These are phyloP conservation scores for Molossus alvarezi DNA, from an alignment of 2,797 vertebrate species.

Conservation along the genomic window DNA sequence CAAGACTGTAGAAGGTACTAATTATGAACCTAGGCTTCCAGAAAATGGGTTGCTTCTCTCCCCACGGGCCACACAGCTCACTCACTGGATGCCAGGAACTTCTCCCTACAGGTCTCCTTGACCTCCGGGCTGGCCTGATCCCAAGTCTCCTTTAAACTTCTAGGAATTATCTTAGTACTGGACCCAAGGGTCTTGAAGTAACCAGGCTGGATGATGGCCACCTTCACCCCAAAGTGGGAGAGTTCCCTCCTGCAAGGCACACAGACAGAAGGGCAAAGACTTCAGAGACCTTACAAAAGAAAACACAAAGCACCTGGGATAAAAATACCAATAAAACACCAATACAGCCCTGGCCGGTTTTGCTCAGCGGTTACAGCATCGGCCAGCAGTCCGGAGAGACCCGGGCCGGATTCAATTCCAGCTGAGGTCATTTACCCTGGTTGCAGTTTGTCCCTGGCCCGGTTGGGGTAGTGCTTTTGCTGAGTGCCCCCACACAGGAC, in stretches of 20 bases:
- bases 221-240: slow-evolving; percentile 79
- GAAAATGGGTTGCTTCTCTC: not conserved
- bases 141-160: not conserved
- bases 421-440: too few relatives aligned
- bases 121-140: slow-evolving; percentile 49
- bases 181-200: slow-evolving; percentile 58
- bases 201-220: slow-evolving; percentile 86
- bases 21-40: not conserved
- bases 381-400: too few relatives aligned
- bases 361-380: too few relatives aligned
- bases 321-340: not conserved
- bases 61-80: not conserved
- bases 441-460: too few relatives aligned
- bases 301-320: not conserved
- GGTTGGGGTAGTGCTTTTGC: too few relatives aligned
- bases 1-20: not conserved
- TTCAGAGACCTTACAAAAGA: not conserved
- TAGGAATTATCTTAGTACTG: rapidly evolving
- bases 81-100: slow-evolving; percentile 78
- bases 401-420: too few relatives aligned
- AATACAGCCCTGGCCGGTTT: too few relatives aligned
- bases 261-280: not conserved
- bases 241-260: slow-evolving; percentile 74
- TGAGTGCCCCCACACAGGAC: too few relatives aligned
- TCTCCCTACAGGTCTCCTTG: slow-evolving; percentile 76